Base-by-base conservation (phyloP, 2,888 invertebrate genomes). In the Thumatha senex region DNA sequence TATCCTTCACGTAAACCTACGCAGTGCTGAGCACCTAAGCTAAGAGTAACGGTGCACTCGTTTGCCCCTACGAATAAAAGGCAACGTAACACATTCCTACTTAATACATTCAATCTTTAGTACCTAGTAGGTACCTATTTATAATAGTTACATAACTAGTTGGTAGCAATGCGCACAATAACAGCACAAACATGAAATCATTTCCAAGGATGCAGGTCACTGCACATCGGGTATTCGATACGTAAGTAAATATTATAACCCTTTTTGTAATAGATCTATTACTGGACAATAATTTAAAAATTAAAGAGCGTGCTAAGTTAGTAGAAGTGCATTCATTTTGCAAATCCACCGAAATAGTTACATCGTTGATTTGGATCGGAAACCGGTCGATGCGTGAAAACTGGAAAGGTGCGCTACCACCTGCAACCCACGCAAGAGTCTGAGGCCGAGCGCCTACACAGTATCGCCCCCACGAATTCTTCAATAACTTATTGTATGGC, bases 341-440 rank as follows among this genome's bases (percentile, higher is more conserved):
- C 64, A 54, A 67, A 67, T 70, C 67, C 70, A 70, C 63, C 46
- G 61, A 56, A 67, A 65, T 73, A 63, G 73, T 72, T 70, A 72
- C 39, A 55, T 56, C 59, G n/a, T n/a, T n/a, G 70, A 72, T 69
- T 72, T 64, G 65, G 63, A 70, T 70, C 68, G 72, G 60, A 69
- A 63, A 48, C 63, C 64, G 70, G 70, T 52, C 74, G 73, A 74
- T 74, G 76, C 77, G 72, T 78, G 78, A 73, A 78, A 80, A 82
- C 82, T 84, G 82, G 83, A 83, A 80, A 85, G 86, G 89, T 83
- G 82, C 86, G 85, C 86, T 83, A 85, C 85, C 88, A 89, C 89
- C 88, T 88, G 86, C 84, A 67, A 61, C 89, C 89, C 87, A 88
- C 88, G 85, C 88, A 60, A 59, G 52, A 60, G 58, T 42, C 72